phyloP scores from a whole-genome alignment of 1,140 invertebrate species.

The Plectus sambesii region DNA sequence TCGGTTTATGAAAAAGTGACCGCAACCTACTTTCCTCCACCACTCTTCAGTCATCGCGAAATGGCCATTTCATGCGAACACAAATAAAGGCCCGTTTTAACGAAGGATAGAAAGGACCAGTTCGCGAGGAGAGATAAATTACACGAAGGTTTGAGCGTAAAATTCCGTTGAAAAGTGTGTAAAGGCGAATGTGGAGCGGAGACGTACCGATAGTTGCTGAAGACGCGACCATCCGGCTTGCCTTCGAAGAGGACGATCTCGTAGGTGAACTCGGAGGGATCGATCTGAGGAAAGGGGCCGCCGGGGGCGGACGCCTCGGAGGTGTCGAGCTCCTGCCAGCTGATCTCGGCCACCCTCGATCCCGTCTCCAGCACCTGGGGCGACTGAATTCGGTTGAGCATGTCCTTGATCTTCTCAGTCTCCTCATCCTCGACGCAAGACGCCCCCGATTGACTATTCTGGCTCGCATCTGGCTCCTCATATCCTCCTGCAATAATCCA shows the following conservation, averaged over 20 bases:
- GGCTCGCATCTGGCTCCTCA: no score
- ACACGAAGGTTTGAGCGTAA: no score
- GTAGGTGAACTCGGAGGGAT: slow-evolving; percentile 35
- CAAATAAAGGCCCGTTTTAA: no score
- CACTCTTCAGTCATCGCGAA: no score
- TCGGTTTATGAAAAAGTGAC: no score
- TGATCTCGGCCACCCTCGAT: slow-evolving; percentile 26
- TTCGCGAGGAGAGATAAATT: no score
- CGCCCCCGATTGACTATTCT: not conserved
- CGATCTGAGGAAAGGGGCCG: slow-evolving; percentile 44
- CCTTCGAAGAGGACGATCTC: slow-evolving; percentile 35
- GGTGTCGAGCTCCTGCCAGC: slow-evolving; percentile 42
- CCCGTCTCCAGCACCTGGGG: slow-evolving; percentile 21
- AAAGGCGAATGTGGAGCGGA: not conserved
- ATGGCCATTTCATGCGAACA: no score
- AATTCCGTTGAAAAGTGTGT: no score
- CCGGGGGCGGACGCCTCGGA: slow-evolving; percentile 35
- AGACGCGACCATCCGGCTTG: slow-evolving; percentile 10
- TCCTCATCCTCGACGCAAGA: slow-evolving; percentile 29
- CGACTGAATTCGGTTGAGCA: slow-evolving; percentile 29
- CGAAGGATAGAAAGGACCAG: no score
- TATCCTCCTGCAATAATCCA: no score
- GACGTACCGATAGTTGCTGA: slow-evolving; percentile 14
- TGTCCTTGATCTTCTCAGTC: slow-evolving; percentile 30
- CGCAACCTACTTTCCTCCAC: no score